Evolutionary conservation across 1,140 invertebrate genomes (phyloP).

Genomic region (Ceratina japonica): DNA sequence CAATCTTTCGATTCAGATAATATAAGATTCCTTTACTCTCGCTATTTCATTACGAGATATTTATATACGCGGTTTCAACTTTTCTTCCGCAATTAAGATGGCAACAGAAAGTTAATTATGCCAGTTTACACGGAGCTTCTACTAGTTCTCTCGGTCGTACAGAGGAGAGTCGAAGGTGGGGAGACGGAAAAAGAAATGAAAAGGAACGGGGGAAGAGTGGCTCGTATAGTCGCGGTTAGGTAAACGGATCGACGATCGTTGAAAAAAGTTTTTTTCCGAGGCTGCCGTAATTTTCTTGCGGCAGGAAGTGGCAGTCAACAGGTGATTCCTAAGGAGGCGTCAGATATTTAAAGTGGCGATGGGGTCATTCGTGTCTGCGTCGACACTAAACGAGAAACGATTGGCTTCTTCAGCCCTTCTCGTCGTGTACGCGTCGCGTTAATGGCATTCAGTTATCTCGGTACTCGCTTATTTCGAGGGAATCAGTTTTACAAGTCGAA

Average conservation of each 20-base stretch:
- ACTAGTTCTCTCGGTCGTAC: slow-evolving; percentile 29
- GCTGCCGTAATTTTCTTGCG: slow-evolving; percentile 56
- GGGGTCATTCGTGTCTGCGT: slow-evolving; percentile 28
- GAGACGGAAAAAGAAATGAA: background rate
- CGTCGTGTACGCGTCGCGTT: too few relatives aligned
- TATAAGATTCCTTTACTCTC: too few relatives aligned
- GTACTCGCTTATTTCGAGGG: too few relatives aligned
- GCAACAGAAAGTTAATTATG: slow-evolving; percentile 46
- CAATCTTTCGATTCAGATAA: too few relatives aligned
- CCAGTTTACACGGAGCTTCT: slow-evolving; percentile 35
- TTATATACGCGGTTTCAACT: slow-evolving; percentile 17
- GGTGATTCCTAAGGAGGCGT: slow-evolving; percentile 54
- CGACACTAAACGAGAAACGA: slow-evolving; percentile 7
- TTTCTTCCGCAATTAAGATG: slow-evolving; percentile 52
- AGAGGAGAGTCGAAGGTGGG: background rate
- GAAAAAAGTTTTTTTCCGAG: slow-evolving; percentile 46
- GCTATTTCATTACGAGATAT: too few relatives aligned
- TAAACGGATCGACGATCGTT: slow-evolving; percentile 55
- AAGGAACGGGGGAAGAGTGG: background rate
- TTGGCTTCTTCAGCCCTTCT: background rate
- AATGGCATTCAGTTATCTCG: too few relatives aligned
- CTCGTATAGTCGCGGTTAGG: slow-evolving; percentile 21
- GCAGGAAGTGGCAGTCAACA: slow-evolving; percentile 60
- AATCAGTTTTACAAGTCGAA: too few relatives aligned
- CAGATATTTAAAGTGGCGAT: slow-evolving; percentile 45